Evolutionary conservation across 1,140 invertebrate genomes (phyloP), one percentile per base, ranked within the genome.

Genomic region (Proctacanthus coquilletti): DNA sequence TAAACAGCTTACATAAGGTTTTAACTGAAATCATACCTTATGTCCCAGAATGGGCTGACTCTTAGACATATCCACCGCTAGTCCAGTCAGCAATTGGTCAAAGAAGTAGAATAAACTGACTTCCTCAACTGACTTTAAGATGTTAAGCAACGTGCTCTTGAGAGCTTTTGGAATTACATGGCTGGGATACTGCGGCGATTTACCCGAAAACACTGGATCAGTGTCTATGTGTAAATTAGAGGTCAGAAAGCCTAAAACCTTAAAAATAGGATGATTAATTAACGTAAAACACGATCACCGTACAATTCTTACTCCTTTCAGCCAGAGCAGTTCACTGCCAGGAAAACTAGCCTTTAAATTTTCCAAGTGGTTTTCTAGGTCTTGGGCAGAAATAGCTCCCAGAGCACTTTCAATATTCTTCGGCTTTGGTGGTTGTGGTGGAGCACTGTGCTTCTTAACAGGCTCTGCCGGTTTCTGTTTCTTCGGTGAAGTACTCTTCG

Each of bases 331-430:
- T 27, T 58, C 46, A 15, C 48, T 51, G 1, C 43, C 52, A 4
- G 50, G 52, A 35, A 46, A 56, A 34, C 38, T 47, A 15, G 50
- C 30, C 31, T 53, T 54, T 3, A 53, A 42, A 35, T 56, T 49
- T 18, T 44, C 49, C 32, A 59, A 27, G 30, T 56, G 45, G 11
- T 43, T 43, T 15, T 42, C 36, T 27, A 58, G 53, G 31, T 54
- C 55, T 34, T 49, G 50, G 4, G 45, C 29, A 5, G 46, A 52
- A 31, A 58, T 50, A 21, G 33, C 37, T 13, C 35, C 40, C 11
- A 80, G 52, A 17, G 74, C 75, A 51, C 67, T 71, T 50, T 79
- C 77, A 32, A 80, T 61, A 21, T 69, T 71, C 59, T 77, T 80
- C 15, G 73, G 71, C 36, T 60, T 62, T 50, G 77, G 76, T 1